Base-by-base conservation (phyloP, 2,888 invertebrate genomes). In the Drosophila quinaria region DNA sequence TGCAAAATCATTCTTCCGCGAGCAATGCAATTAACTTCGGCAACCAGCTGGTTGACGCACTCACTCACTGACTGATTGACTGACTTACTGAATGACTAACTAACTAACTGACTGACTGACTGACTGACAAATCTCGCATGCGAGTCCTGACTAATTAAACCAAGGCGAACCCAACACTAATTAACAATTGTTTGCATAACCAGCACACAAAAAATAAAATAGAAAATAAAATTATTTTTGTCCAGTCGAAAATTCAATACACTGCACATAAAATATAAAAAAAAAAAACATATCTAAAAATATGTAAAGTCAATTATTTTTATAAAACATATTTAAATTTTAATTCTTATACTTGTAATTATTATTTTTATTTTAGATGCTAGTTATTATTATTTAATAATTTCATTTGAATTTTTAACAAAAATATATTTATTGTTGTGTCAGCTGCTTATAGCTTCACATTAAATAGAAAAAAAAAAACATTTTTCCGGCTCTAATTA, bases 1-100 rank as follows among this genome's bases (percentile, higher is more conserved):
- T 25, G 25, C 25, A 69, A 87, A 78, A 63, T 67, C 88, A 83
- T 85, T 82, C 74, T 78, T 81, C 49, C 55, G 70, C 70, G 63
- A 67, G 74, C 76, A 85, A 81, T 87, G 79, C 82, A 82, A 82
- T 82, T 79, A 81, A 78, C 69, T 81, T 67, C 61, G 54, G 39
- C 78, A 61, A 51, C 65, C 15, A 46, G 44, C 59, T 31, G 42
- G 10, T 54, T 47, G 39, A 49, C 25, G 39, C n/a, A 37, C 33
- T 29, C 47, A 15, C 42, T 50, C 13, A 29, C 42, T 10, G 33
- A 11, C 5, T 41, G n/a, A 37, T 41, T 17, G 19, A 44, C 39
- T 35, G 4, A 35, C 11, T 17, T 5, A 56, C 51, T 33, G 33
- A 58, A 49, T 59, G 13, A 50, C 60, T 41, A 15, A 39, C 44